Evolutionary conservation across 2,797 vertebrate genomes (phyloP).

Genomic region (Lerista edwardsae): DNA sequence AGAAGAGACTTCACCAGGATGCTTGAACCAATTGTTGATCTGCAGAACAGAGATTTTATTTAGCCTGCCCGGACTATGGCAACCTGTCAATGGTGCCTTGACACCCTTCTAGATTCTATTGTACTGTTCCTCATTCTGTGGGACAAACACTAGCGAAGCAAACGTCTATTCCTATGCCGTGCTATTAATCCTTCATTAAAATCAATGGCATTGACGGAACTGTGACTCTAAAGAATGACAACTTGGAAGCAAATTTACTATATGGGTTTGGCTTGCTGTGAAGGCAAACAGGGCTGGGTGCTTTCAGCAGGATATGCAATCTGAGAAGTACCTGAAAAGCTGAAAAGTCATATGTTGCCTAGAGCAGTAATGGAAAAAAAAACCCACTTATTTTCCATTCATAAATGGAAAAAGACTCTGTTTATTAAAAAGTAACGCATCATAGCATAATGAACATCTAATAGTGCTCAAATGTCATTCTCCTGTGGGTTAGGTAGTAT

Average conservation of each 20-base stretch:
- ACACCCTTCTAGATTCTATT: too few species aligned
- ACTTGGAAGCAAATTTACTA: constrained; percentile 18
- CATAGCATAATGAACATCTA: too few species aligned
- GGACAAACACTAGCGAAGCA: not conserved
- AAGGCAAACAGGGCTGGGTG: constrained; percentile 28
- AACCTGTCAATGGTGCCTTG: not conserved
- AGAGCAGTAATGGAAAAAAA: not conserved
- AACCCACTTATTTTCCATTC: too few species aligned
- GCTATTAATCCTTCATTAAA: not conserved
- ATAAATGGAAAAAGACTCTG: too few species aligned
- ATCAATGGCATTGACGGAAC: not conserved
- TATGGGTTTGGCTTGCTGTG: constrained; percentile 24
- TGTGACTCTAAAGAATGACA: not conserved
- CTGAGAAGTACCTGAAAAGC: not conserved
- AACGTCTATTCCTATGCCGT: not conserved
- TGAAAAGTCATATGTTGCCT: too few species aligned
- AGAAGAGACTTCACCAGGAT: not conserved
- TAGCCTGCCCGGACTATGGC: not conserved
- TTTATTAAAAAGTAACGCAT: too few species aligned
- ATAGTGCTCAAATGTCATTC: too few species aligned
- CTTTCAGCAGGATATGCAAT: constrained; percentile 16
- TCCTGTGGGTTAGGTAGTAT: too few species aligned
- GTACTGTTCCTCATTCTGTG: not conserved
- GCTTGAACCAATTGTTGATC: not conserved
- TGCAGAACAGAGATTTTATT: not conserved